Base-by-base conservation (phyloP, 2,797 vertebrate genomes). In the Brachymystax lenok region DNA sequence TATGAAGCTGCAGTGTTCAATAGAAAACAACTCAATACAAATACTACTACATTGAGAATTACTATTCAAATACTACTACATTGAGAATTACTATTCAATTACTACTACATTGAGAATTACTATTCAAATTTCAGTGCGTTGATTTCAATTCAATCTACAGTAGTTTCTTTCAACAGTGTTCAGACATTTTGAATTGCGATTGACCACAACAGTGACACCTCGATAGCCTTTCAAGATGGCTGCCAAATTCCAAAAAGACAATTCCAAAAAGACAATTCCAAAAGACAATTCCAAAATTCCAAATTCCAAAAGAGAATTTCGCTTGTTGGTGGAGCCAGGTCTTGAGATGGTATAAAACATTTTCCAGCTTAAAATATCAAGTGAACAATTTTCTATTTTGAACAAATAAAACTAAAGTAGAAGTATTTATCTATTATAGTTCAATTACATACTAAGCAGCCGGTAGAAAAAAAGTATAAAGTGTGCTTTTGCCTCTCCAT, bases 341-440 rank as follows among this genome's bases (percentile, higher is more conserved):
- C 12, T 78, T 70, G 69, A 66, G 59, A 77, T 70, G 28, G 59
- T 66, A 74, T 40, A 88, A 80, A 84, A 81, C n/a, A 72, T 78
- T 75, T 84, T 72, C 70, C 82, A 87, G 78, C 79, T 84, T 82
- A 66, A 68, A 67, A 74, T 51, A 74, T 54, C 75, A 80, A 85
- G 87, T 89, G 2, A 40, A 40, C 7, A 40, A 40, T 40, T 40
- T 10, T 40, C 35, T 35, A 35, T 7, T 85, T 85, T 84, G 80
- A 85, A 76, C 79, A 87, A 90, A 92, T 92, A 91, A 93, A 91
- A 93, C 66, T 69, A 10, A 40, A 40, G 7, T 17, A 10, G 8
- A 16, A 77, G 78, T 68, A 75, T 85, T 76, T 83, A 72, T 77
- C 71, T 79, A 79, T 61, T 66, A 70, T 83, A 12, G 80, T 68